Percentiles rank a stretch among this genome's conserved stretches.
Conservation (phyloP, 2,888 invertebrate genomes). For the Dryobotodes eremita region DNA sequence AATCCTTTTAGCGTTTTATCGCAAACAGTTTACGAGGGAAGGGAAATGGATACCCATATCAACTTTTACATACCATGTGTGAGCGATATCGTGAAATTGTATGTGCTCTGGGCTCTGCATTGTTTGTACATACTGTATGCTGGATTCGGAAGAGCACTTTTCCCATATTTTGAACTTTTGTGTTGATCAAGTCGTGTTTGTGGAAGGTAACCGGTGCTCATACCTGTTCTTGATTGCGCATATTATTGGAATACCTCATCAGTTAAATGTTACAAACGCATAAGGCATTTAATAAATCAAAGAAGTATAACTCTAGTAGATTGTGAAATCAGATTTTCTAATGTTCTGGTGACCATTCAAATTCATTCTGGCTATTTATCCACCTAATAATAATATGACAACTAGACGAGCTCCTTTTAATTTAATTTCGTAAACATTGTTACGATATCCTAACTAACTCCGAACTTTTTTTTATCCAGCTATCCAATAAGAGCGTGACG, state of each 20-base stretch:
- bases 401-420: background rate
- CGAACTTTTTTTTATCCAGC: conserved; percentile 17
- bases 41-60: conserved; percentile 60
- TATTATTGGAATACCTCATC: background rate
- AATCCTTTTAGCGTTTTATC: conserved; percentile 68
- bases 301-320: background rate
- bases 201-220: background rate
- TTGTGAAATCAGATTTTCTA: background rate
- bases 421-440: background rate
- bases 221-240: background rate
- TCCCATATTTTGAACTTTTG: conserved; percentile 22
- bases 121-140: conserved; percentile 25
- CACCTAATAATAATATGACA: background rate
- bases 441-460: conserved; percentile 9
- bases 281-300: background rate
- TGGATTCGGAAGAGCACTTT: background rate
- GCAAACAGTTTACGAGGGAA: conserved; percentile 61
- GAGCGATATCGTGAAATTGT: conserved; percentile 45
- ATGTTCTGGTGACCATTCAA: background rate
- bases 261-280: background rate
- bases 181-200: conserved; percentile 34
- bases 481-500: conserved; percentile 41
- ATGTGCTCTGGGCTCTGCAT: conserved; percentile 12
- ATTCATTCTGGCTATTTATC: background rate
- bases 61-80: conserved; percentile 51